These are phyloP conservation scores for Gymnothorax reevesii DNA, from an alignment of 2,797 vertebrate species.

Conservation along the genomic window DNA sequence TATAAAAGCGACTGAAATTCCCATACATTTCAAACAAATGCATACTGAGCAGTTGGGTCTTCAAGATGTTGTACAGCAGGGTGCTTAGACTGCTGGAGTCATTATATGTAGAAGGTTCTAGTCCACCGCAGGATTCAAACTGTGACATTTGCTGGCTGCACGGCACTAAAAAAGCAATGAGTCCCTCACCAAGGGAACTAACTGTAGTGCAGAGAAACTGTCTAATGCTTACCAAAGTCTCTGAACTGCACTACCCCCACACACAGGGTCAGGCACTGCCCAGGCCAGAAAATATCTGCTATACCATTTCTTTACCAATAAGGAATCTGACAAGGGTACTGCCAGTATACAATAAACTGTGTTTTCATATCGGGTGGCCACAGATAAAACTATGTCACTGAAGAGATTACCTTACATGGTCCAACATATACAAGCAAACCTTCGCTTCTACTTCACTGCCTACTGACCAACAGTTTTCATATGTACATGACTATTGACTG, in stretches of 20 bases:
- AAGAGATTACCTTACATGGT: constrained; percentile 59
- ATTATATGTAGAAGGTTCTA: not conserved
- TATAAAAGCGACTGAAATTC: not conserved
- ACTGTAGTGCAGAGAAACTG: not conserved
- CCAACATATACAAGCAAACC: constrained; percentile 39
- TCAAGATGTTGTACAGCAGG: not conserved
- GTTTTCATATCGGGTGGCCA: constrained; percentile 39
- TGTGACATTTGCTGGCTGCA: not conserved
- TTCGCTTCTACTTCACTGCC: constrained; percentile 16
- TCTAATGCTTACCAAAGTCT: too few relatives aligned
- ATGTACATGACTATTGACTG: not conserved
- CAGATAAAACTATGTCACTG: constrained; percentile 55
- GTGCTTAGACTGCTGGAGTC: not conserved
- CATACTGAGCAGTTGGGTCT: not conserved
- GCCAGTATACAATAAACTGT: not conserved
- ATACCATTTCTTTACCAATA: not conserved
- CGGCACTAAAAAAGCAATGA: not conserved
- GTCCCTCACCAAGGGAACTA: not conserved
- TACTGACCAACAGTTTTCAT: not conserved
- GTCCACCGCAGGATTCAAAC: not conserved
- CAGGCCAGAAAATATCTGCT: not conserved
- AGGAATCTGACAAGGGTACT: not conserved
- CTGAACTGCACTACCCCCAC: not conserved
- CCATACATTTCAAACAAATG: not conserved
- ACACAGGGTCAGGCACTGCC: not conserved